Evolutionary conservation across 53 echinoderm and acorn worm species (phyloP).

Genomic region (Glandiceps talaboti): DNA sequence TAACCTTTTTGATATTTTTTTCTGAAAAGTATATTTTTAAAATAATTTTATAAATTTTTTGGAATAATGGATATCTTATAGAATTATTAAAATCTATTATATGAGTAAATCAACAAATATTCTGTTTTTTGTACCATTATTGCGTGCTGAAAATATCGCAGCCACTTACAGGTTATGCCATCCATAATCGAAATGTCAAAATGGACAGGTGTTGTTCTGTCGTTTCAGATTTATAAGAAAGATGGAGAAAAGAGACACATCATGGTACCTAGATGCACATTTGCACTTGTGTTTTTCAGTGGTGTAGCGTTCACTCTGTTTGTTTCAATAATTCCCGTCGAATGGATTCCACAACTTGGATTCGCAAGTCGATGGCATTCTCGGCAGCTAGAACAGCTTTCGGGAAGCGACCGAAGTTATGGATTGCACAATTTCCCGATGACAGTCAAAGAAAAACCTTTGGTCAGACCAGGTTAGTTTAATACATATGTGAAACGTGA

Average conservation of each 20-base stretch:
- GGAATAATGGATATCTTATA: no score
- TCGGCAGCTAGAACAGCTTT: background rate
- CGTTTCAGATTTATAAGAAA: background rate
- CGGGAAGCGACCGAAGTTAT: background rate
- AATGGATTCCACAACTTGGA: conserved; percentile 1
- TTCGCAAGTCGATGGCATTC: background rate
- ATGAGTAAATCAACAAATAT: no score
- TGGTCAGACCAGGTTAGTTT: conserved; percentile 6
- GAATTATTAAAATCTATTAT: no score
- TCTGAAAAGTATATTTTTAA: no score
- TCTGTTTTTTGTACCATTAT: no score
- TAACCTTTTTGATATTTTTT: no score
- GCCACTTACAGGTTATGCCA: no score
- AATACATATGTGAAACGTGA: no score
- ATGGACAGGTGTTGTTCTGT: background rate
- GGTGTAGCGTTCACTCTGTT: conserved; percentile 38
- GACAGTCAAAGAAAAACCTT: conserved; percentile 8
- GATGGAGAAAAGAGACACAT: conserved; percentile 23
- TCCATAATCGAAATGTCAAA: no score
- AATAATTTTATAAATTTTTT: no score
- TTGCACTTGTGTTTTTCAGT: conserved; percentile 42
- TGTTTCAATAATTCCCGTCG: conserved; percentile 16
- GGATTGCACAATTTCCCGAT: conserved; percentile 3
- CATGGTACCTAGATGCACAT: conserved; percentile 36
- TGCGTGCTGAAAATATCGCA: no score